Conservation (phyloP, 1,140 invertebrate genomes). For the Magallana ariakensis region DNA sequence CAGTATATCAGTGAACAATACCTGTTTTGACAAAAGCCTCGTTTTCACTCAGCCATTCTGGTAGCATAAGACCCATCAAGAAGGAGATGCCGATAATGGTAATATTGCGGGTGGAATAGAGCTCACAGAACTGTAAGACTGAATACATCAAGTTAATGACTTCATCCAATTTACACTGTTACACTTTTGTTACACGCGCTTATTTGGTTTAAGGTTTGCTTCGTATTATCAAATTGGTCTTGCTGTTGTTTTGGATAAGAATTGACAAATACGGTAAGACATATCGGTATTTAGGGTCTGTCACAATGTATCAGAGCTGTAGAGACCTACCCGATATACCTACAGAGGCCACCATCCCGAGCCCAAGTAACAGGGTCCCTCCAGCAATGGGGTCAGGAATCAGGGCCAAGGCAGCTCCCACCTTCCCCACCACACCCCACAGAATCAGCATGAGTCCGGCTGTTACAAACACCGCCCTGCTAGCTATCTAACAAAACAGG, state of each 20-base stretch:
- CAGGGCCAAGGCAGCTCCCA: slow-evolving; percentile 90
- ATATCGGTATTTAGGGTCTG: too few species aligned
- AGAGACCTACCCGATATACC: slow-evolving; percentile 79
- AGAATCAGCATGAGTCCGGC: slow-evolving; percentile 88
- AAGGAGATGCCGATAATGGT: slow-evolving; percentile 92
- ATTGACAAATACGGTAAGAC: too few species aligned
- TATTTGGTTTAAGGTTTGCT: too few species aligned
- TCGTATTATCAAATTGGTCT: too few species aligned
- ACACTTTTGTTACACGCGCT: too few species aligned
- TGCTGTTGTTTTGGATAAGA: too few species aligned
- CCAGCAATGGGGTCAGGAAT: slow-evolving; percentile 92
- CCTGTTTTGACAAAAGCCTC: slow-evolving; percentile 85
- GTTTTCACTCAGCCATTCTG: slow-evolving; percentile 84
- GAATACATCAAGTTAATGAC: too few species aligned
- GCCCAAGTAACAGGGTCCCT: slow-evolving; percentile 79
- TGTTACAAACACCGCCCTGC: slow-evolving; percentile 82
- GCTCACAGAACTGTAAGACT: slow-evolving; percentile 87
- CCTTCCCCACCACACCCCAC: slow-evolving; percentile 86
- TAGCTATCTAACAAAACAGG: slow-evolving; percentile 62
- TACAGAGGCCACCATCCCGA: slow-evolving; percentile 76
- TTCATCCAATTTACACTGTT: too few species aligned
- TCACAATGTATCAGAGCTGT: too few species aligned
- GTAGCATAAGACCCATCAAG: slow-evolving; percentile 89
- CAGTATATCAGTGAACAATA: slow-evolving; percentile 33
- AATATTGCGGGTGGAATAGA: slow-evolving; percentile 89